A percentile compares a stretch with the other conserved stretches of the same genome.
Evolutionary conservation across 2,888 invertebrate species (phyloP).

Genomic region (Holacanthella duospinosa): DNA sequence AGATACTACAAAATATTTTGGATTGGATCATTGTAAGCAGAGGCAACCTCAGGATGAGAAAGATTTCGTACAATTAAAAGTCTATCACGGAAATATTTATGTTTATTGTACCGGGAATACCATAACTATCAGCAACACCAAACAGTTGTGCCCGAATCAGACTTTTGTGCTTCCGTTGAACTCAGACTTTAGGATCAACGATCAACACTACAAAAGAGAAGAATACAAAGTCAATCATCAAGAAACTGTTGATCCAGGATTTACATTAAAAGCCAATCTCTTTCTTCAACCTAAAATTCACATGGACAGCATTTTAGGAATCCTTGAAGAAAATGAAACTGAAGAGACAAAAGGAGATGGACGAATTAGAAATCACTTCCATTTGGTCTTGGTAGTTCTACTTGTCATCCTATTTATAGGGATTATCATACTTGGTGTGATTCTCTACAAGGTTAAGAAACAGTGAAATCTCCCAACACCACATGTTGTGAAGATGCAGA

Average conservation of each 20-base stretch:
- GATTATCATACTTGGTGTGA: no score
- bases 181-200: conserved; percentile 5
- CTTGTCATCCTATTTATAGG: no score
- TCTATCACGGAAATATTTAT: not conserved
- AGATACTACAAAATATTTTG: not conserved
- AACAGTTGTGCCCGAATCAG: not conserved
- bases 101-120: conserved; percentile 1
- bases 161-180: not conserved
- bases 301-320: no score
- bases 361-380: no score
- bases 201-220: not conserved
- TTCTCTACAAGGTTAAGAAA: no score
- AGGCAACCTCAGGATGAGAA: not conserved
- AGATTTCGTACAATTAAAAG: conserved; percentile 3
- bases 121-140: not conserved
- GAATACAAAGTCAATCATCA: not conserved
- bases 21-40: not conserved
- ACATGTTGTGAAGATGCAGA: no score
- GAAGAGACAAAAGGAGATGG: no score
- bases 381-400: no score
- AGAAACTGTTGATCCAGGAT: not conserved
- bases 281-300: no score
- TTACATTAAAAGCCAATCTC: no score
- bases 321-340: no score
- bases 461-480: no score